Conservation (phyloP, 2,113 vertebrate species). For the Nansenia antarctica region DNA sequence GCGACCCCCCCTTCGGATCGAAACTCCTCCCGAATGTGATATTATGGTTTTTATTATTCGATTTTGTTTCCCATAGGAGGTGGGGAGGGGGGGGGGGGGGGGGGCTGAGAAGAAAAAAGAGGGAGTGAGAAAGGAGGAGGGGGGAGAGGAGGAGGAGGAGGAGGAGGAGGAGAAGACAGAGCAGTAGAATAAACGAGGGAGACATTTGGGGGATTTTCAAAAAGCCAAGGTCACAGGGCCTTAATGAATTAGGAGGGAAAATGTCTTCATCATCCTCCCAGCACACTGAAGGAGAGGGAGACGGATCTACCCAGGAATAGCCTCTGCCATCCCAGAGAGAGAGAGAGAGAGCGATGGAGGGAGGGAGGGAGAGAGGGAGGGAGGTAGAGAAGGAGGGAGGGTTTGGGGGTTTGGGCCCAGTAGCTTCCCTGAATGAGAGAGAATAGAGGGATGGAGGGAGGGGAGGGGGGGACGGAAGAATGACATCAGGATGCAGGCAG, state of each 20-base stretch:
- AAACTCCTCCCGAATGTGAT: neutral
- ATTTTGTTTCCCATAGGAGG: too few relatives aligned
- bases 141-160: neutral
- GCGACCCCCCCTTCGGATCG: neutral
- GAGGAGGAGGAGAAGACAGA: neutral
- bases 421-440: too few relatives aligned
- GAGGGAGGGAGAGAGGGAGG: neutral
- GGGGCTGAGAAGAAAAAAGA: too few relatives aligned
- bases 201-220: conserved; percentile 13
- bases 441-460: too few relatives aligned
- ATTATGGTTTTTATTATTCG: too few relatives aligned
- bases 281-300: neutral
- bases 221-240: conserved; percentile 11
- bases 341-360: neutral
- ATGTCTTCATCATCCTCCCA: conserved; percentile 4
- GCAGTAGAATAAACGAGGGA: neutral
- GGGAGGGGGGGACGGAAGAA: too few relatives aligned
- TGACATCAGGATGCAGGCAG: too few relatives aligned
- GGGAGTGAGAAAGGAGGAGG: neutral
- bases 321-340: neutral
- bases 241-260: conserved; percentile 13
- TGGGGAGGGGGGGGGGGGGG: too few relatives aligned
- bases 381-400: neutral
- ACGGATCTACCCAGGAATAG: conserved; percentile 1
- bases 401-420: too few relatives aligned